Conservation (phyloP, 2,113 vertebrate genomes). For the Chascanopsetta lugubris region DNA sequence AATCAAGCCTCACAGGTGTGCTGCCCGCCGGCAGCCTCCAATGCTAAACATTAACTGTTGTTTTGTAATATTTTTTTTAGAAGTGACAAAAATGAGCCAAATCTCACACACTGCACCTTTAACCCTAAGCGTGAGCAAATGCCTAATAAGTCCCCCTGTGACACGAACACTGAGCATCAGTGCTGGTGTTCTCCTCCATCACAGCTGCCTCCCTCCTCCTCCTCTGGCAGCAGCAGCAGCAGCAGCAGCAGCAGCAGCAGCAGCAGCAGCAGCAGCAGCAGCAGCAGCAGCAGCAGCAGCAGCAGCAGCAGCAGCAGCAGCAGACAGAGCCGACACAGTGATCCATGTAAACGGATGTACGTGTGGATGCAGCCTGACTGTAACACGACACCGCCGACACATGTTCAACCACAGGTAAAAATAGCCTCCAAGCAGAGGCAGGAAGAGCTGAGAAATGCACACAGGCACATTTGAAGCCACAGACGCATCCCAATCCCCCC, state of each 20-base stretch:
- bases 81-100: too few relatives aligned
- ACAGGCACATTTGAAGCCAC: background rate
- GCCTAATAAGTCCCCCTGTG: too few relatives aligned
- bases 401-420: slow-evolving; percentile 41
- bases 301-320: too few relatives aligned
- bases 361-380: background rate
- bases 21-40: too few relatives aligned
- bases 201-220: slow-evolving; percentile 18
- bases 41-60: too few relatives aligned
- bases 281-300: slow-evolving; percentile 10
- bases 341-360: slow-evolving; percentile 21
- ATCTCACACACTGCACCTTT: too few relatives aligned
- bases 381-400: slow-evolving; percentile 23
- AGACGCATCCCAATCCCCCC: too few relatives aligned
- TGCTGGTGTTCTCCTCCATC: slow-evolving; percentile 22
- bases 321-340: slow-evolving; percentile 29
- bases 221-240: background rate
- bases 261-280: slow-evolving; percentile 5
- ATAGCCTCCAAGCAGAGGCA: slow-evolving; percentile 24
- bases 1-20: too few relatives aligned
- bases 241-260: slow-evolving; percentile 2
- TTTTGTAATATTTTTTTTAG: too few relatives aligned
- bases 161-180: too few relatives aligned
- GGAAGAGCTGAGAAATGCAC: slow-evolving; percentile 16
- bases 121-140: too few relatives aligned